Percentiles rank a stretch among this genome's conserved stretches.
Conservation (phyloP, 2,888 invertebrate genomes). For the Isoperla grammatica region DNA sequence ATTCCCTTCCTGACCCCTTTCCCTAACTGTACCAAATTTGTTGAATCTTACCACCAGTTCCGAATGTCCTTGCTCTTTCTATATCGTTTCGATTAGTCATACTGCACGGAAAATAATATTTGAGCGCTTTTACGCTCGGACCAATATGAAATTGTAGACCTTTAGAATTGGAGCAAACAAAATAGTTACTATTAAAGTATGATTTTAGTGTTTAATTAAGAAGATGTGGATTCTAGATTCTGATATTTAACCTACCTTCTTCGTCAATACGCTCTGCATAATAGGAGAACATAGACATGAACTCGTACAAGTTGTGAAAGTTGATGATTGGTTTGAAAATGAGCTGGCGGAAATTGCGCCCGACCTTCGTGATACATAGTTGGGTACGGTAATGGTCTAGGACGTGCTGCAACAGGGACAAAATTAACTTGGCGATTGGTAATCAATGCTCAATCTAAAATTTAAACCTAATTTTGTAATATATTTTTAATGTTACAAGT, state of each 20-base stretch:
- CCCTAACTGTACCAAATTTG: too few relatives aligned
- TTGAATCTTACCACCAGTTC: conserved; percentile 58
- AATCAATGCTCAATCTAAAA: not conserved
- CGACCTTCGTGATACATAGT: conserved; percentile 62
- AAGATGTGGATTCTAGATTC: conserved; percentile 32
- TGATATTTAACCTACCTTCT: conserved; percentile 21
- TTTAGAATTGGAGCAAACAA: conserved; percentile 33
- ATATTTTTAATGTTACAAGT: too few relatives aligned
- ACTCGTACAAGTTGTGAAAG: conserved; percentile 77
- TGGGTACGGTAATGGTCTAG: conserved; percentile 70
- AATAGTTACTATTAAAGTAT: too few relatives aligned
- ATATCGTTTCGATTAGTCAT: conserved; percentile 59
- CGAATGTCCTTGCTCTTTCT: conserved; percentile 60
- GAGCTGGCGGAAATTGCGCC: conserved; percentile 58
- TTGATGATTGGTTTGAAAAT: conserved; percentile 68
- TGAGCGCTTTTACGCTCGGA: conserved; percentile 52
- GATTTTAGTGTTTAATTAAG: conserved; percentile 34
- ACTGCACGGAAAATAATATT: conserved; percentile 71
- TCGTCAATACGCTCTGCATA: conserved; percentile 54
- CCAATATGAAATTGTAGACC: conserved; percentile 39
- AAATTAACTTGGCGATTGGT: not conserved
- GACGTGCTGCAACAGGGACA: conserved; percentile 52
- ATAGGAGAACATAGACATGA: conserved; percentile 74
- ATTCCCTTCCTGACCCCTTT: too few relatives aligned
- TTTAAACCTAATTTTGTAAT: not conserved